Base-by-base conservation (phyloP, 1,140 invertebrate genomes). In the Linepithema humile region DNA sequence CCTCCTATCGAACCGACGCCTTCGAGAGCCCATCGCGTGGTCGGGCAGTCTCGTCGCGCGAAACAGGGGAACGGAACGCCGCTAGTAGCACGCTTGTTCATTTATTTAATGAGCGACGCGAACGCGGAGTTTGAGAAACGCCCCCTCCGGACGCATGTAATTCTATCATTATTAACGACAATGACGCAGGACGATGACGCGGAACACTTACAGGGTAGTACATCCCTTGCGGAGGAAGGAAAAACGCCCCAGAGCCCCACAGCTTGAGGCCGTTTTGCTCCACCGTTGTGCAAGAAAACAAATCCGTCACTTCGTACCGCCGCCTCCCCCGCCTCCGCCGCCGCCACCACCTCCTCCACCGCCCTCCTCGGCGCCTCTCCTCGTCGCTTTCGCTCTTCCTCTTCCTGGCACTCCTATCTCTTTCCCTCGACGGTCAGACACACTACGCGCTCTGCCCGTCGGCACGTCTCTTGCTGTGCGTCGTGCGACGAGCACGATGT, bases 181-280 rank as follows among this genome's bases (percentile, higher is more conserved):
- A 32, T 29, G 65, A 65, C 20, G 78, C 72, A 72, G 23, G 32
- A 60, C 26, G 32, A 60, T 78, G 5, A 45, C 26, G 45, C n/a
- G 6, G 17, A 6, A 74, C 59, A 97, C 97, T 98, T 96, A 98
- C 97, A 96, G 97, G 97, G 96, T 98, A 98, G 95, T 98, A 98
- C 96, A 98, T 97, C 96, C 97, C 97, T 96, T 98, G 97, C 95
- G 97, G 97, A 96, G 97, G 97, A 96, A 98, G 97, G 95, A 98
- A 97, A 96, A 97, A 98, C 95, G 97, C 97, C 95, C 97, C 97
- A 95, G 97, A 97, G 95, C 97, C 97, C 97, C 97, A 98, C 97
- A 98, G 97, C 96, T 98, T 98, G 97, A 96, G 96, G 96, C 97
- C 96, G 97, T 96, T 97, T 96, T 95, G 93, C 93, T 94, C 93